Base-by-base conservation (phyloP, 2,888 invertebrate species). In the Hecatera dysodea region DNA sequence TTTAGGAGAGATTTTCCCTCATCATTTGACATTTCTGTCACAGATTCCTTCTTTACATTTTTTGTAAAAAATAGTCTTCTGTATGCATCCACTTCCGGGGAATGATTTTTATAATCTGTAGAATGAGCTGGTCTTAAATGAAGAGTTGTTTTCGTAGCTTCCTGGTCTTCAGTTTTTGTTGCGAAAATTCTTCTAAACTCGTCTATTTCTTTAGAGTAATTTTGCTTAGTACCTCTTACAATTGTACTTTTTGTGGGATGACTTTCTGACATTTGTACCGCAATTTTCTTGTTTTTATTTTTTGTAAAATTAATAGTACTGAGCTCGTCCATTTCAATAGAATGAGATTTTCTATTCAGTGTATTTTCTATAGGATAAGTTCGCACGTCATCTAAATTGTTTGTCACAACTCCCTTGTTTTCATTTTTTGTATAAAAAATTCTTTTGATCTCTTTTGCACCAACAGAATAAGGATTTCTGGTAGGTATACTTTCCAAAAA, bases 121-220 rank as follows among this genome's bases (percentile, higher is more conserved):
- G 22, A 17, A 39, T 39, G 33, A 6, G 7, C 12, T 33, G 5
- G 53, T 2, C 11, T 29, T n/a, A 29, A n/a, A 11, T 53, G 19
- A 53, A n/a, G 11, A 11, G 5, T 0, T 6, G 9, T 33, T 11
- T 29, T n/a, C 5, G 6, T 9, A 53, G 29, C 15, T 44, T n/a
- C 8, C 0, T 61, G 24, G 15, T 24, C n/a, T 42, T 12, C 24
- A 24, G 39, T 27, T n/a, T 39, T n/a, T 53, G 46, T 44, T 5
- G 22, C 39, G 55, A 39, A 6, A 17, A 1, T 11, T 27, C 2
- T 48, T 36, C 17, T 27, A 12, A 62, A 12, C 9, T 72, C 57
- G 29, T 74, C 19, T 4, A 44, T 50, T 15, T n/a, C 39, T 42
- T 27, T 27, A 15, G 50, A 74, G 64, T 57, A 52, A 52, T 17